These are phyloP conservation scores for Euglossa dilemma DNA, from an alignment of 1,140 invertebrate genomes.

Conservation along the genomic window DNA sequence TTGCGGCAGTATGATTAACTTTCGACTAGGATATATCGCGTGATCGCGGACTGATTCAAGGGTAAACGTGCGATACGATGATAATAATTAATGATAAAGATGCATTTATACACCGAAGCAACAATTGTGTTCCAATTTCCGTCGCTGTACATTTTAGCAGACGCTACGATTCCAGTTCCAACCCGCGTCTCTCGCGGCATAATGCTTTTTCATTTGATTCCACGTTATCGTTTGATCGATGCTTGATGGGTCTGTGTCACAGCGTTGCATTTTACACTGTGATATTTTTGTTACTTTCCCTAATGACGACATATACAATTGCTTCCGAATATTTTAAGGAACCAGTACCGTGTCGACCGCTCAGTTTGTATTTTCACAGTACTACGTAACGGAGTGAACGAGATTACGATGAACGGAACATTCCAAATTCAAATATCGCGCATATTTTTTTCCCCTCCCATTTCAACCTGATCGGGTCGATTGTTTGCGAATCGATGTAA, in stretches of 20 bases:
- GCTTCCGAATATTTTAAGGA: slow-evolving; percentile 41
- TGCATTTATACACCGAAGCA: slow-evolving; percentile 51
- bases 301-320: slow-evolving; percentile 51
- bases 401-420: slow-evolving; percentile 44
- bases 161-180: slow-evolving; percentile 23
- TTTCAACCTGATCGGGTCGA: slow-evolving; percentile 8
- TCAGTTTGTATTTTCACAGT: slow-evolving; percentile 51
- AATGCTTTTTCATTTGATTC: slow-evolving; percentile 51
- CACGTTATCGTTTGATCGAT: slow-evolving; percentile 59
- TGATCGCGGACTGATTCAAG: slow-evolving; percentile 71
- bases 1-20: slow-evolving; percentile 65
- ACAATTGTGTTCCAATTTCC: slow-evolving; percentile 47
- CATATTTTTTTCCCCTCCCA: background rate
- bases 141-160: slow-evolving; percentile 33
- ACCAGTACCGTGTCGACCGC: slow-evolving; percentile 41
- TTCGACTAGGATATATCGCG: slow-evolving; percentile 69
- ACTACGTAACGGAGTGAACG: slow-evolving; percentile 28
- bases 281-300: slow-evolving; percentile 71
- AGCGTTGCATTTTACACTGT: slow-evolving; percentile 76
- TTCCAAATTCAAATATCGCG: slow-evolving; percentile 39
- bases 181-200: slow-evolving; percentile 53
- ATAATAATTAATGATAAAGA: slow-evolving; percentile 61
- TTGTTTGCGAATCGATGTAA: slow-evolving; percentile 39
- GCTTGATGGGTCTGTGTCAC: slow-evolving; percentile 74
- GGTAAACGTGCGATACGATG: slow-evolving; percentile 54